Evolutionary conservation across 2,888 invertebrate genomes (phyloP), one percentile per base, ranked within the genome.

Genomic region (Acleris literana): DNA sequence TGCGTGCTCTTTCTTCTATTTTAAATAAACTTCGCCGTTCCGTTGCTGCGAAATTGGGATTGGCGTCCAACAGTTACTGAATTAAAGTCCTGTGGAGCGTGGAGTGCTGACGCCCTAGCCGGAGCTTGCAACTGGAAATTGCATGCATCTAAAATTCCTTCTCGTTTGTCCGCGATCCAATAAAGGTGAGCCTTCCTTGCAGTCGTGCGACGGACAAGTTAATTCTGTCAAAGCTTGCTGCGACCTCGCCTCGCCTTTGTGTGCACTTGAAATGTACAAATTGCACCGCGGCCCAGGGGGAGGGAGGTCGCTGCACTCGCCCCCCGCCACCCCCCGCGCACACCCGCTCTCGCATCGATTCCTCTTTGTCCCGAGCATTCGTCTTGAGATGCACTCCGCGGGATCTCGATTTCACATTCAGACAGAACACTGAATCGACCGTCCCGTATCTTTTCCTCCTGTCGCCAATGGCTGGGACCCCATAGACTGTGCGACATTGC

Each of bases 231-330:
- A 90, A 91, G 90, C 89, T 87, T 79, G 84, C 83, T 84, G 87
- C 87, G 88, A 90, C 87, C 90, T 87, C 89, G 88, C 86, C 80
- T 86, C 81, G 90, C 88, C 88, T 92, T 92, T 92, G 91, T 91
- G 86, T 89, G 90, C 88, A 90, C 90, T 92, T 92, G 91, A 92
- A 92, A 92, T 90, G 92, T 91, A 92, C 92, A 92, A 92, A 92
- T 92, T 92, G 91, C 93, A 91, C 85, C 84, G 88, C 86, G 86
- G 84, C 83, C 80, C 79, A 83, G 76, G 74, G 81, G 86, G 85
- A 39, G 77, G 86, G 85, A 86, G 90, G 89, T 87, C 88, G 85
- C 82, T 87, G 88, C 87, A 88, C 87, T 86, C 81, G 80, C 82
- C 81, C 82, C 84, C 81, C 77, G 79, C 39, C 39, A 81, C 83